Evolutionary conservation across 1,140 invertebrate genomes (phyloP).

Genomic region (Physella acuta): DNA sequence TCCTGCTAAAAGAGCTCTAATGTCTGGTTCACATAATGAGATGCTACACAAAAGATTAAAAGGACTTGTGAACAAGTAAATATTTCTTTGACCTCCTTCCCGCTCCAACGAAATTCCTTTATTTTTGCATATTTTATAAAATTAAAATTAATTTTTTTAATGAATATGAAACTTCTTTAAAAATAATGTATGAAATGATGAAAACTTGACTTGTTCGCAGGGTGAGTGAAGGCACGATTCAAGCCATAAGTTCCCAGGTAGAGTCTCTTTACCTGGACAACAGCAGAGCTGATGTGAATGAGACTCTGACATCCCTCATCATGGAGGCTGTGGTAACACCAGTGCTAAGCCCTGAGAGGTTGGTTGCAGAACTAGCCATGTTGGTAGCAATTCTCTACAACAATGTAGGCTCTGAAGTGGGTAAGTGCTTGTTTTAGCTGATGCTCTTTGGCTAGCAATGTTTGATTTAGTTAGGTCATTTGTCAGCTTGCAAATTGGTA

Average conservation of each 20-base stretch:
- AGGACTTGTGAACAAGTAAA: constrained; percentile 78
- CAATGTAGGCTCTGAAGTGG: constrained; percentile 87
- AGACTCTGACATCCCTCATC: constrained; percentile 71
- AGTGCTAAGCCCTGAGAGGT: constrained; percentile 72
- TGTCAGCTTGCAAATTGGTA: too few relatives aligned
- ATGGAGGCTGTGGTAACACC: constrained; percentile 69
- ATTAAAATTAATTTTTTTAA: too few relatives aligned
- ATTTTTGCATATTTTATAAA: too few relatives aligned
- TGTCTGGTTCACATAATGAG: constrained; percentile 63
- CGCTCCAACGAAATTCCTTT: too few relatives aligned
- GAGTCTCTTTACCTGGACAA: constrained; percentile 56
- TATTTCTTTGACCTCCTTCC: too few relatives aligned
- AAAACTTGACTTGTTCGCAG: too few relatives aligned
- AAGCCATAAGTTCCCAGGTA: constrained; percentile 74
- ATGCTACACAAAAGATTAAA: constrained; percentile 79
- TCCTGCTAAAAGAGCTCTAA: constrained; percentile 70
- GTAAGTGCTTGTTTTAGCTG: constrained; percentile 64
- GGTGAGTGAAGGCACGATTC: constrained; percentile 83
- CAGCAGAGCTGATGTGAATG: constrained; percentile 75
- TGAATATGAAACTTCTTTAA: too few relatives aligned
- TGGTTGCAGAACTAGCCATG: constrained; percentile 82
- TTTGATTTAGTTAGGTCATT: too few relatives aligned
- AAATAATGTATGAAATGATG: too few relatives aligned
- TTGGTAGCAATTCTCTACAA: constrained; percentile 82
- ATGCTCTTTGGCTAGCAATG: too few relatives aligned